Evolutionary conservation across 1,140 invertebrate species (phyloP), one percentile per base, ranked within the genome.

Genomic region (Aporrectodea caliginosa): DNA sequence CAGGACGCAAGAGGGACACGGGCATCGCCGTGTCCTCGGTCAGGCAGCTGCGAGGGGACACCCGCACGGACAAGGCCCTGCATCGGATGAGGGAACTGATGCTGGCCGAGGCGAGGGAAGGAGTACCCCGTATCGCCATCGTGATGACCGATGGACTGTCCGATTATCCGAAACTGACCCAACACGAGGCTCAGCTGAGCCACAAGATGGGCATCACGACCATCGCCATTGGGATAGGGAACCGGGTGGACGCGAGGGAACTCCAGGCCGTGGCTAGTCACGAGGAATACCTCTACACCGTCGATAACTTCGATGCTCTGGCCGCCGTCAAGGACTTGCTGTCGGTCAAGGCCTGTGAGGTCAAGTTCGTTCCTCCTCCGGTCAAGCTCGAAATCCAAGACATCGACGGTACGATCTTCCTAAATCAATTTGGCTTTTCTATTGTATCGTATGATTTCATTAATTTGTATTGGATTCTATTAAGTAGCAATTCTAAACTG

Each of bases 81-180:
- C 31, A n/a, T 33, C 34, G 22, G 27, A 22, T 33, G 29, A 31
- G 73, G 0, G 1, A 69, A 35, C 43, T 6, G 43, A 58, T 58
- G 43, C 43, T 58, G 6, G 6, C 34, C 16, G 27, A 72, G 27
- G n/a, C 43, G 43, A 72, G 31, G 32, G 43, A 58, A 58, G n/a
- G n/a, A n/a, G 58, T 79, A 14, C 73, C 73, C 22, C 74, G 70
- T 33, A 72, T 80, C 33, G 79, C 69, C 30, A 73, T 80, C 69
- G 58, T 80, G 58, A 33, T 80, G 43, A 80, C 79, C 1, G 79
- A 80, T 68, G 79, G 79, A 27, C 32, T 78, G 34, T 80, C 79
- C 16, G 34, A 77, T 33, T 43, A 80, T 68, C 75, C 43, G 22
- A 22, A 22, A 12, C 22, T 58, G 43, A 58, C 43, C 6, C 6